Evolutionary conservation across 2,888 invertebrate genomes (phyloP), one percentile per base, ranked within the genome.

Genomic region (Eristalinus sepulchralis): DNA sequence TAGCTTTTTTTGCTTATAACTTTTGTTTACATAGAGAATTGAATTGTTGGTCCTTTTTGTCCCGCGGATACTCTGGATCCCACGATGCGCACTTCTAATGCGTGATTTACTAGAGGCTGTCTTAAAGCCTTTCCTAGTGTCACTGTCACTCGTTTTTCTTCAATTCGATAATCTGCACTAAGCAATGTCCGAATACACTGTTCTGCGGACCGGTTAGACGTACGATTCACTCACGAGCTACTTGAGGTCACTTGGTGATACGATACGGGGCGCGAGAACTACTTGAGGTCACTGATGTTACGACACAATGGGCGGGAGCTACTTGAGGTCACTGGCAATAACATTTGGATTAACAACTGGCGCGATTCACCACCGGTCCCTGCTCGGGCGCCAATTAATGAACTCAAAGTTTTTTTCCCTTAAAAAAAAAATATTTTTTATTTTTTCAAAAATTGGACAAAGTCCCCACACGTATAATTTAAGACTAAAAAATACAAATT

Each of bases 321-420:
- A 31, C 31, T 31, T 31, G 31, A 31, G 31, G 31, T 31, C 31
- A 31, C 31, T 31, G 31, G n/a, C n/a, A n/a, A n/a, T n/a, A n/a
- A n/a, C n/a, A n/a, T n/a, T 4, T 6, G 4, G 31, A 31, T 31
- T 31, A 2, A 31, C 31, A 31, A 31, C 31, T 31, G 2, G 22
- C 55, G 20, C 22, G 22, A 55, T 31, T 31, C 55, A 20, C 55
- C 22, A 22, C 22, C 31, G 55, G 55, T 59, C 59, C 59, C 59
- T 60, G 31, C 59, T 60, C 59, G 59, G 59, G 31, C 59, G 59
- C 59, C 59, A 60, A 33, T 6, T 33, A 33, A 60, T 60, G 17
- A 33, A 60, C 9, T 60, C 31, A 17, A n/a, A 60, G 33, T 47
- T 47, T 47, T 13, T 47, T 17, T 47, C 2, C 13, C 6, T 13